phyloP scores from a whole-genome alignment of 2,113 vertebrate species.

The Barnardius zonarius region DNA sequence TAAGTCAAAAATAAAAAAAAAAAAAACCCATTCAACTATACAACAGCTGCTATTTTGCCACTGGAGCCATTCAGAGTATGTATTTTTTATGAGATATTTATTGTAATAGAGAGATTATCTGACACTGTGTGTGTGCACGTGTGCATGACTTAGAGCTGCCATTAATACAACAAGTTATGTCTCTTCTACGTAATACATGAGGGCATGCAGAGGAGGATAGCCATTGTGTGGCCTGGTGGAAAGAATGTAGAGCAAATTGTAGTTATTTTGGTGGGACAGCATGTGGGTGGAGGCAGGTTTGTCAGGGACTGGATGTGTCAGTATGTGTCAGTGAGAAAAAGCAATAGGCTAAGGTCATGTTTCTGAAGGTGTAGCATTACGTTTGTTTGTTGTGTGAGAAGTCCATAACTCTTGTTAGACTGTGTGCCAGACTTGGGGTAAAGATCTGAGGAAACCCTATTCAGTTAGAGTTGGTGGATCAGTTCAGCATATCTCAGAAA shows the following conservation, averaged over 20 bases:
- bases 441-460: not conserved
- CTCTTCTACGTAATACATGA: slow-evolving; percentile 48
- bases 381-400: not conserved
- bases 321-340: not conserved
- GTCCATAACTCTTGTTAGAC: not conserved
- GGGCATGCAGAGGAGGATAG: not conserved
- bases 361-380: not conserved
- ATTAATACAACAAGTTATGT: slow-evolving; percentile 53
- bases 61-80: slow-evolving; percentile 64
- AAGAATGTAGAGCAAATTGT: not conserved
- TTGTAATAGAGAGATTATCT: slow-evolving; percentile 53
- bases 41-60: slow-evolving; percentile 74
- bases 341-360: not conserved
- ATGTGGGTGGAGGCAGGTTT: not conserved
- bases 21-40: not conserved
- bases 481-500: not conserved
- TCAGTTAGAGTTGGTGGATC: not conserved
- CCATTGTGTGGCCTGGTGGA: not conserved
- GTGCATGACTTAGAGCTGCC: slow-evolving; percentile 29
- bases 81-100: slow-evolving; percentile 74
- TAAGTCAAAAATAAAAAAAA: slow-evolving; percentile 59
- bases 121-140: not conserved
- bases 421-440: not conserved
- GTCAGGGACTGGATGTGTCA: not conserved
- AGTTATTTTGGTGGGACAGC: not conserved